Evolutionary conservation across 2,888 invertebrate genomes (phyloP).

Genomic region (Flexamia atlantica): DNA sequence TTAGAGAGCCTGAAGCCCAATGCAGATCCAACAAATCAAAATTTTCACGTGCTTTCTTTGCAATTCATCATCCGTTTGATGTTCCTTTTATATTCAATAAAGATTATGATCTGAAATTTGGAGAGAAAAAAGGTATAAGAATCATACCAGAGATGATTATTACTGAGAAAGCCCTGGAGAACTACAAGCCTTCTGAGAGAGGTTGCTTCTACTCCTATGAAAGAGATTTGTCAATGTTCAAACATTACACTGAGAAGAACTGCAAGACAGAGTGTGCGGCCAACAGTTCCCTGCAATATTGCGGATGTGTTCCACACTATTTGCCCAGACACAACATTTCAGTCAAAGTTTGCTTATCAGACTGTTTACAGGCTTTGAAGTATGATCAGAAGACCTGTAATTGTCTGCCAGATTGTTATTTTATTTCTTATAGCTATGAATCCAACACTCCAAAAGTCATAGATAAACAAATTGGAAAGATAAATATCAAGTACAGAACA

Average conservation of each 20-base stretch:
- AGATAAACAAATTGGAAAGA: not conserved
- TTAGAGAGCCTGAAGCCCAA: not conserved
- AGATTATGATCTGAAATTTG: not conserved
- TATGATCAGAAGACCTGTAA: not conserved
- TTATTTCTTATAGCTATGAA: not conserved
- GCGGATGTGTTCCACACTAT: not conserved
- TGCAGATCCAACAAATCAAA: too few relatives aligned
- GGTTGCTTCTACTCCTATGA: conserved; percentile 2
- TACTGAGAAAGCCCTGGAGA: not conserved
- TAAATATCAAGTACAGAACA: not conserved
- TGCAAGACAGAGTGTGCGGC: conserved; percentile 1
- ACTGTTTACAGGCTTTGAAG: not conserved
- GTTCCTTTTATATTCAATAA: not conserved
- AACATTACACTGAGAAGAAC: not conserved
- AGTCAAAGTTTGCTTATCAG: not conserved
- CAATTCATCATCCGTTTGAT: not conserved
- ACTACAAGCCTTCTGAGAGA: not conserved
- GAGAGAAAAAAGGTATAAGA: not conserved
- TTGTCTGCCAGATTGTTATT: conserved; percentile 4
- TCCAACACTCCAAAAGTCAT: not conserved
- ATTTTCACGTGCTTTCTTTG: not conserved
- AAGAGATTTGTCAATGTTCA: not conserved
- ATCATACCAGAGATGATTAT: not conserved
- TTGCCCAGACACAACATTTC: not conserved
- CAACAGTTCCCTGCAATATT: not conserved